Evolutionary conservation across 92 coral and sea anemone species (phyloP), one percentile per base, ranked within the genome.

Genomic region (Epizoanthus illoricatus): DNA sequence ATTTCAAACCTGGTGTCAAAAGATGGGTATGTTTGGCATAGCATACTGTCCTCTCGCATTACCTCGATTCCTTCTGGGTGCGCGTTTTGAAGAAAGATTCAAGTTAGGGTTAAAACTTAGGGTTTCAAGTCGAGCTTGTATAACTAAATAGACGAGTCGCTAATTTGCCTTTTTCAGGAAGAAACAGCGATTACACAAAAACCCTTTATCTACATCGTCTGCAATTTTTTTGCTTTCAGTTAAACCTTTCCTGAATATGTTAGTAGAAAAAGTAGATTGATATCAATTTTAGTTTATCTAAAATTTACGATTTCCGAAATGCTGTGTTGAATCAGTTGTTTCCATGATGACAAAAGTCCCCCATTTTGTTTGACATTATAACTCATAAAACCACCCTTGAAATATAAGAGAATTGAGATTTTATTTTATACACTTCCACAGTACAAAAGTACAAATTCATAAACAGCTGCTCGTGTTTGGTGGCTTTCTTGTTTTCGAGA

Each of bases 321-420:
- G 71, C 19, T 3, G 71, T 65, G 0, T 65, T 7, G 36, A 65
- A 65, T 65, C 17, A 13, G 45, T 0, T 13, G 11, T 39, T 65
- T 65, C 11, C 43, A 43, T 65, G 45, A 43, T 65, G 13, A 65
- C 71, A 65, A 65, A 65, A 65, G 70, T 67, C 72, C 45, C 72
- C 45, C 15, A 67, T 67, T 67, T 67, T 67, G 2, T 67, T 2
- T 65, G 11, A 67, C 7, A 33, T 67, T 67, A 33, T 18, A 67
- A 67, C 72, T 67, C 72, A 33, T 67, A 67, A 67, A 67, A 67
- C 72, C 7, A 67, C 72, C 72, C 72, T 67, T 67, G 72, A 67
- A 67, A 67, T 67, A 24, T 12, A n/a, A 67, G 72, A 36, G 72
- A 67, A 67, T 9, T 67, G 17, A 17, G 52, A 67, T 67, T 67